Conservation (phyloP, 2,797 vertebrate genomes). For the Valencia hispanica region DNA sequence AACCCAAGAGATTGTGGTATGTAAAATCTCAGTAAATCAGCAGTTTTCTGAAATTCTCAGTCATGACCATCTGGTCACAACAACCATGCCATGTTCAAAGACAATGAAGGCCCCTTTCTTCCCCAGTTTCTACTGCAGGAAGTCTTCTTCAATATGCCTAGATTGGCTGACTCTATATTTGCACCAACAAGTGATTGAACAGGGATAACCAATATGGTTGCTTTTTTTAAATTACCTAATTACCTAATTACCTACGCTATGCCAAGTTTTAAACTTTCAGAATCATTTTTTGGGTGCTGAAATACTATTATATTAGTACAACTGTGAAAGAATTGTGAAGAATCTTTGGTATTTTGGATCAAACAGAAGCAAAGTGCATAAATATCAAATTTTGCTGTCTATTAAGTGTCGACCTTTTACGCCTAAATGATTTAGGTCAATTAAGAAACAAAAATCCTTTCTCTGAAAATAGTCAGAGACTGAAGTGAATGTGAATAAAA, state of each 20-base stretch:
- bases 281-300: background rate
- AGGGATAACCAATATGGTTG: no score
- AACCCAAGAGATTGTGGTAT: background rate
- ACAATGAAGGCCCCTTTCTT: background rate
- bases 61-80: background rate
- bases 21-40: background rate
- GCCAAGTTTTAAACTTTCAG: background rate
- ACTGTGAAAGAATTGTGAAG: background rate
- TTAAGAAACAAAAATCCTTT: background rate
- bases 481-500: background rate
- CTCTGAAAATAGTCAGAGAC: background rate
- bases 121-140: background rate
- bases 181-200: background rate
- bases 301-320: background rate
- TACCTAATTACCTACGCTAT: background rate
- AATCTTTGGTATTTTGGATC: background rate
- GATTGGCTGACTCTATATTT: background rate
- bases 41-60: background rate
- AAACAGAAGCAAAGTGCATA: background rate
- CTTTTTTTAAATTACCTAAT: no score
- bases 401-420: background rate
- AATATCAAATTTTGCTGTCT: no score
- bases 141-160: background rate
- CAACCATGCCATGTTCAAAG: background rate
- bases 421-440: background rate